Evolutionary conservation across 2,888 invertebrate species (phyloP), one percentile per base, ranked within the genome.

Genomic region (Acronicta leporina): DNA sequence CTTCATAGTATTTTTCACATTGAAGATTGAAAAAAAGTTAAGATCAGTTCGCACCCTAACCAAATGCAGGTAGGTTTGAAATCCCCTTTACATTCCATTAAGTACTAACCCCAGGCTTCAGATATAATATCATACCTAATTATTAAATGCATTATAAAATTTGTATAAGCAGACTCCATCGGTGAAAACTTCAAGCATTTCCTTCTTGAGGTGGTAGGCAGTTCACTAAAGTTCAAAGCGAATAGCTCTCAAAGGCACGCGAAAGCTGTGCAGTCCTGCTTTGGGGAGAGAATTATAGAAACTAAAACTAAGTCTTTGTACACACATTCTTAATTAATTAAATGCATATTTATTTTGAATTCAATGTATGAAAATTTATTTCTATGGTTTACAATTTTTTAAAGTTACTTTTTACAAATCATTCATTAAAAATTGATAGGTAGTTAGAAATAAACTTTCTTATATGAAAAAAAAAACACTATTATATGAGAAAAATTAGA

Each of bases 221-320:
- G 63, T 44, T 60, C 68, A 75, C 68, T 61, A 68, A 58, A 59
- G 48, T 40, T 63, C 53, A 68, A 75, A 75, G 79, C 77, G 52
- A 68, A 62, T 70, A 75, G 73, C 75, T 77, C 68, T 69, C 61
- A 68, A 70, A 55, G 67, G 68, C 73, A 64, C 75, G 64, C 66
- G 59, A 68, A 82, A 83, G 83, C 83, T 45, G 80, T 80, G 77
- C 77, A 80, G 60, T 75, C 85, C 86, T 88, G 87, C 66, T 79
- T 73, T 78, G 72, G 79, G 77, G 57, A 64, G 67, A 67, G 55
- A 68, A 42, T 13, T 71, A 73, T 53, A 49, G 30, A 56, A 64
- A 62, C 65, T 68, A 68, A 52, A 63, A 51, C 67, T 58, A 68
- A 53, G 40, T 35, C 6, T 63, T 70, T 70, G 38, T 67, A 73